Base-by-base conservation (phyloP, 2,888 invertebrate genomes). In the Keiferia lycopersicella region DNA sequence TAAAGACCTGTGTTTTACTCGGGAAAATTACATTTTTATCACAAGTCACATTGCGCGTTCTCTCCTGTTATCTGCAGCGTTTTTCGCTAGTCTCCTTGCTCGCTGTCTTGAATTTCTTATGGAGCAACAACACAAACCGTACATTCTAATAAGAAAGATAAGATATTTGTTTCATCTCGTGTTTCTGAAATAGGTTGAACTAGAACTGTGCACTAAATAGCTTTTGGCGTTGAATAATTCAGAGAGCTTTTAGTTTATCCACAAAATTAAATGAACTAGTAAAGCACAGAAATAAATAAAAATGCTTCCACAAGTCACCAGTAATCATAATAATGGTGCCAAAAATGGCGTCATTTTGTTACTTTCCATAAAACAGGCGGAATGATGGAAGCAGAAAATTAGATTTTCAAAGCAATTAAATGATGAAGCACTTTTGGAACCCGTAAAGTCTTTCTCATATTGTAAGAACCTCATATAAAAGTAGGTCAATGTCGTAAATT, bases 21-120 rank as follows among this genome's bases (percentile, higher is more conserved):
- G 78, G 72, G 80, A 78, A 84, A 83, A 85, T 86, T 86, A 83
- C 82, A 77, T 83, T 85, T 87, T 86, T 84, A 85, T 84, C 84
- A 78, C 79, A 71, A 81, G 80, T 78, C 77, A 78, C 79, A 79
- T 81, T 84, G 80, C 74, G 75, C 74, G 67, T 74, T 76, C 48
- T 74, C 69, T 70, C 70, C 65, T 73, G 74, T 77, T 82, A 80
- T 81, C 80, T 77, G 65, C 66, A 67, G 71, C 70, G 51, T 73
- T 68, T 69, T 78, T 73, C 70, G 73, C 75, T 75, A 70, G 67
- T 67, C 70, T 68, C 67, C 70, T 72, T 69, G 66, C 66, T 72
- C 71, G 73, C 71, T 72, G 75, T 66, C 66, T 71, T 71, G 71
- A 64, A 64, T 65, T 59, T 64, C 51, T 60, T 60, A 64, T 64